Base-by-base conservation (phyloP, 2,113 vertebrate species). In the Tachysurus vachellii region DNA sequence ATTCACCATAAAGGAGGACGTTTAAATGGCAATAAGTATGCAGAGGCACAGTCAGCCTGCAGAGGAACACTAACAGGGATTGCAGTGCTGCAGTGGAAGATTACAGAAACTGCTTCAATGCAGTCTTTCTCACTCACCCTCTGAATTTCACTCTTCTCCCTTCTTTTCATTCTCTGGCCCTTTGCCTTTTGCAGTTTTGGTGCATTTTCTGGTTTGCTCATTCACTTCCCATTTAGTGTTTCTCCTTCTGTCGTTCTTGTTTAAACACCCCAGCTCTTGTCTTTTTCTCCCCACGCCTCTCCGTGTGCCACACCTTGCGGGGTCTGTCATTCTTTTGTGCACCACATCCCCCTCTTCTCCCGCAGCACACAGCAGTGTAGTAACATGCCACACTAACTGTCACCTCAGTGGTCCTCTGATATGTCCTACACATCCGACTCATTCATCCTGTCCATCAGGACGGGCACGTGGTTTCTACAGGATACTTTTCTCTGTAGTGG, bases 61-160 rank as follows among this genome's bases (percentile, higher is more conserved):
- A 42, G 82, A 81, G 80, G 44, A 89, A 85, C 82, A 86, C 79
- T 82, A 89, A 75, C 70, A 70, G 64, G 82, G 85, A 88, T 89
- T 86, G 88, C 85, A 87, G 87, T 80, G 42, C 59, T 44, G 84
- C 81, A 73, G 66, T 80, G 56, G 85, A 91, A 80, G 81, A 82
- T 89, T 88, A 79, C 7, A 19, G 36, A 80, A 71, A 31, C 73
- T 28, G 56, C 44, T 53, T 87, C 53, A 70, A 71, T 81, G 85
- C 62, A 82, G 77, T 80, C 59, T 68, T 54, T 83, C 64, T 81
- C 12, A 4, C 84, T 28, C 44, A 8, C 85, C 57, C 80, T 21
- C 23, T 11, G 66, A 26, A n/a, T 61, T 44, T 47, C 16, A 66
- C 17, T 31, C 82, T 54, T 83, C 16, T 31, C 14, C 50, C 42